Base-by-base conservation (phyloP, 2,113 vertebrate species). In the Riparia riparia region DNA sequence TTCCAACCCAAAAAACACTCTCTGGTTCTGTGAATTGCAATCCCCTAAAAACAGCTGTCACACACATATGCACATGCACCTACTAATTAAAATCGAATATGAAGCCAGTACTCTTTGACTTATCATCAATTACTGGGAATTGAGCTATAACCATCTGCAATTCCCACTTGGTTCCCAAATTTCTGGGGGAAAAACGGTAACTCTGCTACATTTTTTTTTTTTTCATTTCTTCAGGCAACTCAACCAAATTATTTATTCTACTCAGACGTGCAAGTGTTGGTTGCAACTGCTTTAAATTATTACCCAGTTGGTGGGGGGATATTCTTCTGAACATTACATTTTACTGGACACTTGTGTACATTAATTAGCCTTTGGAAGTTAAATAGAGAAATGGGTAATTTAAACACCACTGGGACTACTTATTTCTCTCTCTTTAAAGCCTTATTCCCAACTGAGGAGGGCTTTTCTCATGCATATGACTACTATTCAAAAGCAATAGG, bases 391-490 rank as follows among this genome's bases (percentile, higher is more conserved):
- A 85, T 6, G 56, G 25, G 60, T 37, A 49, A 95, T 93, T 94
- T 81, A 78, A 93, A 63, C 64, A 93, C 80, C 79, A 53, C 76
- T 1, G 42, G 50, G 69, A 82, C 69, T 74, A 74, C 84, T 96
- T 70, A 72, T 82, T 95, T 83, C 76, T 64, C 41, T 68, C 79
- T 82, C 82, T 85, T 91, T 78, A 93, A 91, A 93, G 87, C 66
- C 89, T 81, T 44, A 74, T 71, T 94, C 90, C 82, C 31, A 39
- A 2, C 82, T 56, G 76, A 64, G 80, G 25, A 90, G 66, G 60
- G 80, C 90, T 93, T 90, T 95, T 95, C 90, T 96, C 82, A 94
- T 78, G 88, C 85, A 72, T 31, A 86, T 86, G 93, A 93, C 39
- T 7, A 1, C 76, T 26, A 60, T 58, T 92, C 28, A 80, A 68